Evolutionary conservation across 1,140 invertebrate species (phyloP).

Genomic region (Drosophila hydei): DNA sequence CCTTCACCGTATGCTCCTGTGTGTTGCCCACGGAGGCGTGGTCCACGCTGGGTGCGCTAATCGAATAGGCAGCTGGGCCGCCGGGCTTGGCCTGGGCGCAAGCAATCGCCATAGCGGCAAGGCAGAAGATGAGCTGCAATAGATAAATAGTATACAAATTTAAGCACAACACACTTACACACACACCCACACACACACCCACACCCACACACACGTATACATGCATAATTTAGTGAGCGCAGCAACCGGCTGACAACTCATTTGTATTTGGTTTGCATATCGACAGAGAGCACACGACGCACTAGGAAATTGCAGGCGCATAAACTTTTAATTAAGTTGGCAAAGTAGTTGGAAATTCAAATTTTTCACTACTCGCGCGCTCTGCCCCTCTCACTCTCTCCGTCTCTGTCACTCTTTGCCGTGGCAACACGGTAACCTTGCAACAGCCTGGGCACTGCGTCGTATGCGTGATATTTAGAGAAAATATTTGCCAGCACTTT

Average conservation of each 20-base stretch:
- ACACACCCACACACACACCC: background rate
- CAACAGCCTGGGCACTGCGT: conserved; percentile 20
- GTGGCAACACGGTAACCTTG: too few species aligned
- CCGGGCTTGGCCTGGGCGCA: conserved; percentile 76
- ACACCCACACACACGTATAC: background rate
- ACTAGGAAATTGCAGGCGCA: conserved; percentile 66
- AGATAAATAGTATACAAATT: background rate
- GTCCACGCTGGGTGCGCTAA: conserved; percentile 84
- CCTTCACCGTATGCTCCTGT: conserved; percentile 86
- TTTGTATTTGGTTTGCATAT: conserved; percentile 52
- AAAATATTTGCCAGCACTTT: conserved; percentile 7
- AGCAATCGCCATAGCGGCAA: conserved; percentile 70
- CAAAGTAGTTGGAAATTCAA: conserved; percentile 50
- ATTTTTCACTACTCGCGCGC: conserved; percentile 5
- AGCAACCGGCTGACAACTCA: conserved; percentile 35
- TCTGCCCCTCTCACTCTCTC: background rate
- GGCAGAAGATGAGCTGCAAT: conserved; percentile 72
- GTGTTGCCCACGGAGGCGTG: conserved; percentile 84
- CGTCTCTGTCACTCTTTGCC: background rate
- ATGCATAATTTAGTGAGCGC: conserved; percentile 2
- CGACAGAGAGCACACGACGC: conserved; percentile 7
- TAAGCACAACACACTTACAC: too few species aligned
- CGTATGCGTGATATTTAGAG: conserved; percentile 28
- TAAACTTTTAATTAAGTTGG: conserved; percentile 80
- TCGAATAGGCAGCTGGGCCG: conserved; percentile 85